Conservation (phyloP, 2,113 vertebrate genomes). For the Siniperca chuatsi region DNA sequence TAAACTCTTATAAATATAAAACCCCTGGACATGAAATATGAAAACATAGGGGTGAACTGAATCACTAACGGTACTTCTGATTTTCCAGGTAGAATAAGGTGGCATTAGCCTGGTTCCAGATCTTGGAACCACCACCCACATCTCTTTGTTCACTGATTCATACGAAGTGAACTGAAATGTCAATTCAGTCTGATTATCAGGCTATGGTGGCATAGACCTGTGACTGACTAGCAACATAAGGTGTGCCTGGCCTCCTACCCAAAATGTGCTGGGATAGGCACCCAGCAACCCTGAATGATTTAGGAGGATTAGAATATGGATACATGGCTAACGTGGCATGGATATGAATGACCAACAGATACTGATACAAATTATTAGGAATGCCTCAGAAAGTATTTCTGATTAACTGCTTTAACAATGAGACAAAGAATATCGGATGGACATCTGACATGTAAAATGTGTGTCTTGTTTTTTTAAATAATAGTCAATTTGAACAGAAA, state of each 20-base stretch:
- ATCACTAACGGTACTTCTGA: not conserved
- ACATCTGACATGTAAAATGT: not conserved
- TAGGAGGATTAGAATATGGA: not conserved
- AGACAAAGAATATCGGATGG: not conserved
- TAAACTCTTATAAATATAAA: not conserved
- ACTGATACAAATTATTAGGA: not conserved
- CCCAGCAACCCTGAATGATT: not conserved
- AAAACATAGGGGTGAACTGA: not conserved
- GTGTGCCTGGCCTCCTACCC: not conserved
- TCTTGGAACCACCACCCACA: not conserved
- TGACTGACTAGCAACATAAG: not conserved
- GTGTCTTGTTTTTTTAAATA: not conserved
- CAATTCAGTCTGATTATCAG: not conserved
- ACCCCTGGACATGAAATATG: not conserved
- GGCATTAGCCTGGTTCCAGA: not conserved
- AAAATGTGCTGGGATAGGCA: not conserved
- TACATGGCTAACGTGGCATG: not conserved
- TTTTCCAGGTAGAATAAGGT: not conserved
- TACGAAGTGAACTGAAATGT: not conserved
- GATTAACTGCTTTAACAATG: not conserved
- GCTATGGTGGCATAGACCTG: not conserved
- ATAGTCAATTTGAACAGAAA: not conserved
- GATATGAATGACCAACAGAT: not conserved
- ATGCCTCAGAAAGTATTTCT: not conserved
- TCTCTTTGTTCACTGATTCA: not conserved